Percentiles rank a stretch among this genome's conserved stretches.
Evolutionary conservation across 2,797 vertebrate species (phyloP).

Genomic region (Tachyglossus aculeatus): DNA sequence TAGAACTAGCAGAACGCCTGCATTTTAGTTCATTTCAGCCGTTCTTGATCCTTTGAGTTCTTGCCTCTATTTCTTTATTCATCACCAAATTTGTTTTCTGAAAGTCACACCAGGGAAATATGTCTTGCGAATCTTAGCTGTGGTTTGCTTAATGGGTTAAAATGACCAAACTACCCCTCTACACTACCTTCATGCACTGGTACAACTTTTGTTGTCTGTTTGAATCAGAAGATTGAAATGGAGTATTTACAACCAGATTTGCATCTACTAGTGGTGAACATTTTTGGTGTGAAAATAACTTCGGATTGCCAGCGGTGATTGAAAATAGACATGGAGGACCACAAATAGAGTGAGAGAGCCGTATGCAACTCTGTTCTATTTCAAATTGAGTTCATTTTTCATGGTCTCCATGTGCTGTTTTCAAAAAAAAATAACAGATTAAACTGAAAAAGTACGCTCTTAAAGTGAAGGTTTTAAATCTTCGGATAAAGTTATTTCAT

Average conservation of each 20-base stretch:
- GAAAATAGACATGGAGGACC: too few relatives aligned
- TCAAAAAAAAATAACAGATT: background rate
- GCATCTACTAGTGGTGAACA: too few relatives aligned
- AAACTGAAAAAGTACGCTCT: background rate
- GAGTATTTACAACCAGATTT: too few relatives aligned
- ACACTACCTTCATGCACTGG: fast-evolving
- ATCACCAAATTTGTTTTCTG: too few relatives aligned
- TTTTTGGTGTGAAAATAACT: too few relatives aligned
- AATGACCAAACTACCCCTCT: background rate
- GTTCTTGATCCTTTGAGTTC: too few relatives aligned
- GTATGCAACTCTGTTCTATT: background rate
- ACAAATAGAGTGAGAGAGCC: too few relatives aligned
- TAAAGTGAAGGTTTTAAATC: background rate
- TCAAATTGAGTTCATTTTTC: background rate
- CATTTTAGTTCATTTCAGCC: background rate
- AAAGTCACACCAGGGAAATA: too few relatives aligned
- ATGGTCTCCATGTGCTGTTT: background rate
- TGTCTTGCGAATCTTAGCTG: background rate
- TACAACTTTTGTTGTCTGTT: background rate
- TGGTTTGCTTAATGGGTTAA: background rate
- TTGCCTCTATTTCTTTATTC: too few relatives aligned
- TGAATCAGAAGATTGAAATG: too few relatives aligned
- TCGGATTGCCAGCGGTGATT: too few relatives aligned
- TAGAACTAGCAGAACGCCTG: too few relatives aligned
- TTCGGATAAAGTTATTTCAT: slow-evolving; percentile 1